Evolutionary conservation across 1,140 invertebrate genomes (phyloP), one percentile per base, ranked within the genome.

Genomic region (Pachyrhynchus sulphureomaculatus): DNA sequence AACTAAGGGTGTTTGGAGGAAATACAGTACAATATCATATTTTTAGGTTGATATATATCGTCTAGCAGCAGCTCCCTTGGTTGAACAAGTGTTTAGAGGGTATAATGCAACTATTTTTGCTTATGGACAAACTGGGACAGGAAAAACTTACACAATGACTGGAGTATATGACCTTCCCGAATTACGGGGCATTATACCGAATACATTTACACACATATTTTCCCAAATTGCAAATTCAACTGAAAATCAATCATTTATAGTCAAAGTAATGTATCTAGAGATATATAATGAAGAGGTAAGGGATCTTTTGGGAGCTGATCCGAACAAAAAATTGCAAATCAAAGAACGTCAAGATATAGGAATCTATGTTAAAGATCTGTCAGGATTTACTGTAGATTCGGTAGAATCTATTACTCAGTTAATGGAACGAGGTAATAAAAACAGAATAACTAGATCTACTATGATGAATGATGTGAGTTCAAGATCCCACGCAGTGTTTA

Each of bases 381-480:
- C 89, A 17, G 73, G 90, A 77, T 82, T 91, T 88, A 76, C 96
- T 81, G 88, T 82, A 48, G 93, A 96, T 76, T 94, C 88, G 70
- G 88, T 93, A 0, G 84, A 88, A 55, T 94, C 96, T 75, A 88
- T 97, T 55, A 91, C 96, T 66, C 89, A 93, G 65, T 85, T 97
- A 2, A 94, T 97, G 91, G 86, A 86, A 49, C 81, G 88, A 13
- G 95, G 95, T 2, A 95, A 96, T 75, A 86, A 91, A 69, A 96
- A 96, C 77, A 81, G 95, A 34, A 76, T 77, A 10, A 80, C 80
- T 2, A 93, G 93, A 0, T 89, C 95, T 0, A 99, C 98, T 0
- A 95, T 98, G 70, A 99, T 99, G 96, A 99, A 99, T 79, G 91
- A 95, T 65, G 94, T 98, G 73, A 96, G 93, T 69, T 98, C 95